Evolutionary conservation across 1,140 invertebrate genomes (phyloP).

Genomic region (Gryllus bimaculatus): DNA sequence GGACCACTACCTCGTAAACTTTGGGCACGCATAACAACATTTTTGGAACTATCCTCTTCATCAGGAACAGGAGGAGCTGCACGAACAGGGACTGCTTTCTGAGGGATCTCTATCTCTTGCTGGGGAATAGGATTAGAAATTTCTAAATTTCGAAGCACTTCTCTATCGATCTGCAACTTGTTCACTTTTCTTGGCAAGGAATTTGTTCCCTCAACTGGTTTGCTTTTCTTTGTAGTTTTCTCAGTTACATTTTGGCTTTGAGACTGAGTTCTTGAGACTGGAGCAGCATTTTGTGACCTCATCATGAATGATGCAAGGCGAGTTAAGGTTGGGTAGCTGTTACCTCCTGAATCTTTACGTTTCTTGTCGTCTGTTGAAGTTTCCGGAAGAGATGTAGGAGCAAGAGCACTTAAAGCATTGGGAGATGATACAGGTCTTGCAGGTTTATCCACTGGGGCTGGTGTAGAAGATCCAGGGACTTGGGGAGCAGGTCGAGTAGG

Average conservation of each 20-base stretch:
- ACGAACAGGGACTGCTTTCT: slow-evolving; percentile 43
- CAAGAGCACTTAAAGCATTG: slow-evolving; percentile 28
- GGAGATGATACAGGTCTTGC: slow-evolving; percentile 41
- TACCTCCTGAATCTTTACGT: slow-evolving; percentile 9
- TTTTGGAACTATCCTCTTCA: slow-evolving; percentile 31
- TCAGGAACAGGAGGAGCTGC: background rate
- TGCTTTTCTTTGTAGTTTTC: slow-evolving; percentile 41
- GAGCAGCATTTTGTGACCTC: slow-evolving; percentile 30
- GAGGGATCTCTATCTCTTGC: slow-evolving; percentile 49
- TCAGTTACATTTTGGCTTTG: background rate
- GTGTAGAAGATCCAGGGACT: slow-evolving; percentile 28
- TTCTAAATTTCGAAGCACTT: slow-evolving; percentile 58
- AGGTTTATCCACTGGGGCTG: background rate
- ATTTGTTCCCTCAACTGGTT: slow-evolving; percentile 41
- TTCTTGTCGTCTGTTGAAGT: slow-evolving; percentile 19
- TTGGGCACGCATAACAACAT: slow-evolving; percentile 57
- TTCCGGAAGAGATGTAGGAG: slow-evolving; percentile 23
- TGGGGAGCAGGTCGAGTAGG: slow-evolving; percentile 41
- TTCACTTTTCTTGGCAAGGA: slow-evolving; percentile 49
- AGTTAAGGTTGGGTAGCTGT: slow-evolving; percentile 40
- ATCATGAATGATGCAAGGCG: slow-evolving; percentile 69
- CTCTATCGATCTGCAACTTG: slow-evolving; percentile 54
- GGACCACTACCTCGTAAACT: slow-evolving; percentile 56
- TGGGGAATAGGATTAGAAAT: slow-evolving; percentile 73
- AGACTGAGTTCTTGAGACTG: slow-evolving; percentile 34